Evolutionary conservation across 37 sponge, comb jelly and placozoan species (phyloP), one percentile per base, ranked within the genome.

Genomic region (Tethya wilhelma): DNA sequence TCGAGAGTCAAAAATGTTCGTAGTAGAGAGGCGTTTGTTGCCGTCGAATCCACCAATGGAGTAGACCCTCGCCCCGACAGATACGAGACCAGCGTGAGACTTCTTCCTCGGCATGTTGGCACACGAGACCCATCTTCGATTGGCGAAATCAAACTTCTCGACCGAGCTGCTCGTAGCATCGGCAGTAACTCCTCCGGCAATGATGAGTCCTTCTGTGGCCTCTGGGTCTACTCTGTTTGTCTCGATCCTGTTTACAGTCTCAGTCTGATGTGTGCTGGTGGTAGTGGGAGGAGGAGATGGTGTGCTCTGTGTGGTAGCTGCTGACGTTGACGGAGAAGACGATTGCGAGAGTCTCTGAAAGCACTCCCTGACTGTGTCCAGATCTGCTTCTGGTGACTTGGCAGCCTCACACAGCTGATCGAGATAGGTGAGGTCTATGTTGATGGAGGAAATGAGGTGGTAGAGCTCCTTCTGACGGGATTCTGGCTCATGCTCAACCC

Each of bases 1-100:
- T 28, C 38, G 37, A 2, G 67, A 42, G 32, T 66, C 67, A 23
- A 62, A 75, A 29, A 84, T 32, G 53, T 84, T 76, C 0, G 75
- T 66, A 1, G 67, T 23, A 1, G 75, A 44, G 38, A 84, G 56
- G 20, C 75, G 20, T 31, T 36, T 67, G 53, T 31, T 44, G 6
- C 76, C 84, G 26, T 63, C 46, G 29, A 38, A 53, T 2, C 84
- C 84, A 9, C 84, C 84, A 4, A 84, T 66, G 28, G 76, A 74
- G 53, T 74, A 84, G 53, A 84, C 53, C 30, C 31, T 75, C 38
- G 44, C 43, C 28, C 75, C 67, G 9, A 46, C 36, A 11, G 32
- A 30, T 23, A 75, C 84, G 19, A 74, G 57, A 7, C 59, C 64
- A 8, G 40, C 41, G 31, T 84, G 84, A 23, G 84, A 74, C 38